Evolutionary conservation across 2,797 vertebrate genomes (phyloP).

Genomic region (Onychomys leucogaster): DNA sequence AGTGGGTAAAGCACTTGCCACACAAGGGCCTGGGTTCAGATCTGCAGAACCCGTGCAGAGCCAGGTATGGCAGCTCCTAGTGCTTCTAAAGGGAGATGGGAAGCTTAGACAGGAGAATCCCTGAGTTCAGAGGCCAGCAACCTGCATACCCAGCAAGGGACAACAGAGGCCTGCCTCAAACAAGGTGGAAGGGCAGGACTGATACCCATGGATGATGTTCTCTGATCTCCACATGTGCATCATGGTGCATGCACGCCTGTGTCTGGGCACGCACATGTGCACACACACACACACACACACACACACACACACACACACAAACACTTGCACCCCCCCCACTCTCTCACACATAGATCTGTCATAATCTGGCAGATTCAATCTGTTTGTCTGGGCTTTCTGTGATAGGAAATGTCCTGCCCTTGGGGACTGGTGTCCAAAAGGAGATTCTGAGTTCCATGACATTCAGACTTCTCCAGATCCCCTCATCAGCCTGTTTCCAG

Average conservation of each 20-base stretch:
- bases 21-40: background rate
- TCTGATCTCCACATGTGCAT: background rate
- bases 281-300: too few relatives aligned
- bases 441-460: accelerated
- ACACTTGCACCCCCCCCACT: too few relatives aligned
- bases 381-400: background rate
- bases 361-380: background rate
- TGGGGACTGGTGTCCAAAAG: background rate
- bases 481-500: slow-evolving; percentile 39
- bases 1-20: background rate
- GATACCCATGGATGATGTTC: background rate
- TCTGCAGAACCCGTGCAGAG: background rate
- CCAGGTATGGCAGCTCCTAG: background rate
- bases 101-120: background rate
- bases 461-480: background rate
- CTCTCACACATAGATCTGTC: background rate
- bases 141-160: background rate
- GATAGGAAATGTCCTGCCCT: background rate
- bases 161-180: background rate
- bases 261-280: too few relatives aligned
- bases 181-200: background rate
- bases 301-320: background rate
- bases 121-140: background rate
- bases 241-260: background rate
- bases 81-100: background rate